Evolutionary conservation across 2,888 invertebrate genomes (phyloP), one percentile per base, ranked within the genome.

Genomic region (Gymnocheta viridis): DNA sequence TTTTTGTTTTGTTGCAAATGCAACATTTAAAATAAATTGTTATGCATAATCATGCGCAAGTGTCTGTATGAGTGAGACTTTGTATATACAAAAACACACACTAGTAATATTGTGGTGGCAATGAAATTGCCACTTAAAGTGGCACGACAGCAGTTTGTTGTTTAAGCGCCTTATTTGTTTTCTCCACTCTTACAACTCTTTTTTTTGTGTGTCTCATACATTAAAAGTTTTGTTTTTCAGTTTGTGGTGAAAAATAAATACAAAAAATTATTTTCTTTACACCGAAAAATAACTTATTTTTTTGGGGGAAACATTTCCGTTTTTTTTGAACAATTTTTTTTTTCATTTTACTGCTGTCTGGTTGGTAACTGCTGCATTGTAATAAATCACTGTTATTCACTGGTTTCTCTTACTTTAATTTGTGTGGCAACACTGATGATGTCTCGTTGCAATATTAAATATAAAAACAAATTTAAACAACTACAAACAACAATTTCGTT

Each of bases 21-120:
- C 66, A 80, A 73, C 64, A 82, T 84, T 88, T 89, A 87, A 87
- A 88, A 89, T 89, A 90, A 89, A 90, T 89, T 90, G 87, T 73
- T 78, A 85, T 82, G 85, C 81, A 85, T 82, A 78, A 72, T 69
- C 70, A 62, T 58, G 49, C 60, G 58, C 54, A 49, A 72, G 44
- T 69, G 27, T 44, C 14, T 38, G 62, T 19, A 12, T 62, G 14
- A 44, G 24, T 44, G 56, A 27, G n/a, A 51, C 17, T 58, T 49
- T 64, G 41, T 32, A 49, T 86, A 88, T 24, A 17, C 17, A 22
- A 35, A 38, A 56, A 9, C 44, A 76, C n/a, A 47, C 2, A 64
- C n/a, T 41, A 54, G 35, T 19, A n/a, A 24, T 14, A 10, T 14
- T 32, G 29, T 58, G 19, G 56, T 64, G 56, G 58, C 58, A 70